These are phyloP conservation scores for Myotis findleyi DNA, from an alignment of 2,797 vertebrate species.

Conservation along the genomic window DNA sequence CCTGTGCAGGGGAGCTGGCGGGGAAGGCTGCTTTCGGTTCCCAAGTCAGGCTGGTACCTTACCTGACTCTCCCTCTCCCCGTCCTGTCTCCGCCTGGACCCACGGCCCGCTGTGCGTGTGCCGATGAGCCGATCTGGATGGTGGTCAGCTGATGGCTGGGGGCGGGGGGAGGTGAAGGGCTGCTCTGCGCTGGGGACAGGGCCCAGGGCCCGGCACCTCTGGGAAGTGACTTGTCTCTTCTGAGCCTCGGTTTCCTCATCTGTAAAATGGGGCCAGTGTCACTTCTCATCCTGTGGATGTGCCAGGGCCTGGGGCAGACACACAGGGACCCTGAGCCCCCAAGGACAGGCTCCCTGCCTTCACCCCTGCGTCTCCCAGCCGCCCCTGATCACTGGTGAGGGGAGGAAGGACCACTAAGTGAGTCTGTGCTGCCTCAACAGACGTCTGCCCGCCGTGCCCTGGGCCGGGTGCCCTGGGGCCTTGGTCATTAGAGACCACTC, in stretches of 20 bases:
- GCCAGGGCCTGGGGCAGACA: neutral
- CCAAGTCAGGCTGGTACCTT: neutral
- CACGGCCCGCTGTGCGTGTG: fast-evolving
- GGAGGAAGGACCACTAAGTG: fast-evolving
- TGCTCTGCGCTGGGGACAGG: neutral
- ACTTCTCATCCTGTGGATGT: neutral
- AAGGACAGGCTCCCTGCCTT: neutral
- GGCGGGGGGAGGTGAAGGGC: neutral
- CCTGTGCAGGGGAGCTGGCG: fast-evolving
- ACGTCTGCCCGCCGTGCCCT: neutral
- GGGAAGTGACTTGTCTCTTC: neutral
- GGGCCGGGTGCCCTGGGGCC: neutral
- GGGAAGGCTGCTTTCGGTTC: neutral
- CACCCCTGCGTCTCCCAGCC: fast-evolving
- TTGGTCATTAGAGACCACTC: fast-evolving
- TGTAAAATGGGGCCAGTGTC: neutral
- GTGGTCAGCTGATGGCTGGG: neutral
- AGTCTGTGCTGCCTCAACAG: neutral
- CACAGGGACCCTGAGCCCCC: fast-evolving
- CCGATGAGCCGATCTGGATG: fast-evolving
- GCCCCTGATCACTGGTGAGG: fast-evolving
- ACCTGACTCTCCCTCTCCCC: fast-evolving
- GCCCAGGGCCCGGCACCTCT: neutral
- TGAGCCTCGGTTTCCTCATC: neutral
- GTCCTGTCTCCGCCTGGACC: fast-evolving